Conservation (phyloP, 1,140 invertebrate genomes). For the Cotesia vestalis region DNA sequence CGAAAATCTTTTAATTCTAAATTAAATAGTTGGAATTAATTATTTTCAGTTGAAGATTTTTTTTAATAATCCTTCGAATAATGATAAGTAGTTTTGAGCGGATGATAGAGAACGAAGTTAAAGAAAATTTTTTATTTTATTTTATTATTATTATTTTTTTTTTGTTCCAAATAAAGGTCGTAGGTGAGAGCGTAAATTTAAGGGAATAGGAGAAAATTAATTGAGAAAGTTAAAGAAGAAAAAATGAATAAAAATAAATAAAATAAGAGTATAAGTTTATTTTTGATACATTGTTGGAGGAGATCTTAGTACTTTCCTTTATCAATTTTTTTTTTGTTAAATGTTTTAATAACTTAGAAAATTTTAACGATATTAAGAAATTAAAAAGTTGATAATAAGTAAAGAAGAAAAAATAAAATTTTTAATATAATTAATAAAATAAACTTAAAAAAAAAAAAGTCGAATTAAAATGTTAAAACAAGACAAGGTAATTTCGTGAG, state of each 20-base stretch:
- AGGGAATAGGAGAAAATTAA: constrained; percentile 19
- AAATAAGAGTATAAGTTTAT: constrained; percentile 61
- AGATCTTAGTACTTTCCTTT: constrained; percentile 56
- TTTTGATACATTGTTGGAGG: constrained; percentile 65
- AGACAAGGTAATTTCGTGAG: constrained; percentile 30
- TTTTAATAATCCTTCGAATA: constrained; percentile 10
- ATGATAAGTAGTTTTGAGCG: constrained; percentile 18
- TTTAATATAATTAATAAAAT: constrained; percentile 42
- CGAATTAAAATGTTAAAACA: constrained; percentile 14
- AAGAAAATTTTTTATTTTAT: constrained; percentile 2
- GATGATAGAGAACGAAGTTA: constrained; percentile 29
- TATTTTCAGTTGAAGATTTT: constrained; percentile 7
- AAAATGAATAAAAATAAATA: constrained; percentile 43
- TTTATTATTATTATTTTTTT: constrained; percentile 7
- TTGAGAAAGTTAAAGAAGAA: constrained; percentile 34
- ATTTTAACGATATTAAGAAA: constrained; percentile 62
- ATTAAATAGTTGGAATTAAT: background rate
- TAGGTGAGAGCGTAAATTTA: constrained; percentile 21
- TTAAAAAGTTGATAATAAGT: constrained; percentile 26
- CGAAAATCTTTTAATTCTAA: too few relatives aligned
- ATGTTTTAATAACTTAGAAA: constrained; percentile 64
- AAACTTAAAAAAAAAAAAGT: constrained; percentile 25
- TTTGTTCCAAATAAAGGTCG: constrained; percentile 17
- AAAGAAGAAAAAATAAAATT: constrained; percentile 38
- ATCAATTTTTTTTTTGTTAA: constrained; percentile 54